Percentiles rank a stretch among this genome's conserved stretches.
Conservation (phyloP, 2,113 vertebrate genomes). For the Rana temporaria region DNA sequence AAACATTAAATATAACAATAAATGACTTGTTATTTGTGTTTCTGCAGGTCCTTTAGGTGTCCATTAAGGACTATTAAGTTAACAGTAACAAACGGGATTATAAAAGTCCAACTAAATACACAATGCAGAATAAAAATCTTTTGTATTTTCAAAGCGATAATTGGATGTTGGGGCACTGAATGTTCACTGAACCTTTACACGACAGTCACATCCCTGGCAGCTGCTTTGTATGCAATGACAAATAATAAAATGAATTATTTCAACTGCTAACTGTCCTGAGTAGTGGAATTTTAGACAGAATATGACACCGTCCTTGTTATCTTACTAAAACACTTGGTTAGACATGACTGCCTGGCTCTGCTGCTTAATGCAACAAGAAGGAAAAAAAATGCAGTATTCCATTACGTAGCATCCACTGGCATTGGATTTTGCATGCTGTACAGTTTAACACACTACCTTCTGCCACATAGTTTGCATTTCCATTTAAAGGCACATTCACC, state of each 20-base stretch:
- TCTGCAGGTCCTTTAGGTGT: background rate
- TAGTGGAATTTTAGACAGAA: conserved; percentile 49
- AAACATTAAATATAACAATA: background rate
- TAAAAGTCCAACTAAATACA: conserved; percentile 39
- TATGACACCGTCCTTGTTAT: conserved; percentile 56
- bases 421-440: conserved; percentile 17
- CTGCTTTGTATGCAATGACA: conserved; percentile 57
- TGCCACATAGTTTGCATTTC: background rate
- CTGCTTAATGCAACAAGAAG: conserved; percentile 46
- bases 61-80: conserved; percentile 45
- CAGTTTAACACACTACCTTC: conserved; percentile 18
- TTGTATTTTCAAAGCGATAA: conserved; percentile 43
- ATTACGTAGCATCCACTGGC: conserved; percentile 6
- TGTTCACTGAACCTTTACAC: conserved; percentile 47
- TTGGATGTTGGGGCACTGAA: conserved; percentile 49
- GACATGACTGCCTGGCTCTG: conserved; percentile 54
- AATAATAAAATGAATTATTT: conserved; percentile 53
- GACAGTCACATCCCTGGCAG: conserved; percentile 45
- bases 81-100: conserved; percentile 42
- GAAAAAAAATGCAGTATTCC: conserved; percentile 3
- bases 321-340: conserved; percentile 57
- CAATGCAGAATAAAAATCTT: conserved; percentile 24
- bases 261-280: conserved; percentile 54
- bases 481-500: conserved; percentile 14
- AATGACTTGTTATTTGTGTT: background rate